Evolutionary conservation across 2,888 invertebrate species (phyloP).

Genomic region (Troides helena): DNA sequence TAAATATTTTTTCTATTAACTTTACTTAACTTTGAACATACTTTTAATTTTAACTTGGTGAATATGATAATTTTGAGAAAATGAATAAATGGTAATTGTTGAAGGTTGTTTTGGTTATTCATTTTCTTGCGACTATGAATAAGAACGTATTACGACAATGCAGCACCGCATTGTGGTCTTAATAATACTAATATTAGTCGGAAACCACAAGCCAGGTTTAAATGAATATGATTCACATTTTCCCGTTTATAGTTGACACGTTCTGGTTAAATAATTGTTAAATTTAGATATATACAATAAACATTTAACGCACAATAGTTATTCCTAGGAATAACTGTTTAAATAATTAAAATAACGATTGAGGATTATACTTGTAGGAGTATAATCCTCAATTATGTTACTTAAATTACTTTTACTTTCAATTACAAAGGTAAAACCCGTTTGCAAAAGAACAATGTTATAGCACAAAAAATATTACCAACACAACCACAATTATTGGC

Average conservation of each 20-base stretch:
- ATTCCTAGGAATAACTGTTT: not conserved
- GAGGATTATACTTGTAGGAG: not conserved
- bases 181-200: conserved; percentile 19
- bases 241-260: conserved; percentile 2
- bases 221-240: conserved; percentile 26
- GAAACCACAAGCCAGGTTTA: conserved; percentile 22
- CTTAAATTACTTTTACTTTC: not conserved
- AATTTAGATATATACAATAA: not conserved
- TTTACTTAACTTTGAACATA: not conserved
- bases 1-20: too few species aligned
- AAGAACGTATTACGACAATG: not conserved
- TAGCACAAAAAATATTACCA: not conserved
- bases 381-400: not conserved
- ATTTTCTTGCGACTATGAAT: not conserved
- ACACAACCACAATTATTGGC: not conserved
- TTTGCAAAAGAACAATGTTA: not conserved
- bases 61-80: not conserved
- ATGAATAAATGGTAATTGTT: not conserved
- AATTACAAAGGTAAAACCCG: not conserved
- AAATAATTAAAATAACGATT: too few species aligned
- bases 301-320: not conserved
- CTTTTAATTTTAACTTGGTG: not conserved
- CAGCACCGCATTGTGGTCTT: conserved; percentile 9
- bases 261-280: not conserved
- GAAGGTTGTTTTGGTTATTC: conserved; percentile 5